A percentile compares a stretch with the other conserved stretches of the same genome.
These are phyloP conservation scores for Paracentrotus lividus DNA, from an alignment of 53 echinoderm and acorn worm species.

Conservation along the genomic window DNA sequence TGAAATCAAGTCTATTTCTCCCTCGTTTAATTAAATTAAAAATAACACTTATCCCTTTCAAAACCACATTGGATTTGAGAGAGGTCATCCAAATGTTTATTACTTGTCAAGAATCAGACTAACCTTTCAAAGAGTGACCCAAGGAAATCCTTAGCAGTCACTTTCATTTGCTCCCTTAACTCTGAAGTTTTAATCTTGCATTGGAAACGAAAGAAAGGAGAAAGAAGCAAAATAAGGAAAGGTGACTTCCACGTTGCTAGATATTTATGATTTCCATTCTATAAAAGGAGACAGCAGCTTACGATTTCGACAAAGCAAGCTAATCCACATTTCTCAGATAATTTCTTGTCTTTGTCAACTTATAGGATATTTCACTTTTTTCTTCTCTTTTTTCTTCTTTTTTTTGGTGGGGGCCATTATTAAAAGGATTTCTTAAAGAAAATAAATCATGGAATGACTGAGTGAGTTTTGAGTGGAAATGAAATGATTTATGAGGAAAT, in stretches of 20 bases:
- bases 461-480: conserved; percentile 58
- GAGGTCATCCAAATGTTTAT: neutral
- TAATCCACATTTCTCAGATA: conserved; percentile 25
- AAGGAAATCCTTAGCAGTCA: conserved; percentile 40
- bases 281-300: neutral
- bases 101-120: neutral
- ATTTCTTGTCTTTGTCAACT: conserved; percentile 49
- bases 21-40: neutral
- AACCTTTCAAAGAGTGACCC: conserved; percentile 1
- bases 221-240: neutral
- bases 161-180: conserved; percentile 13
- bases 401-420: too few species aligned
- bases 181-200: conserved; percentile 32
- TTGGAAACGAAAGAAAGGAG: conserved; percentile 28
- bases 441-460: conserved; percentile 27
- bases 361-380: neutral
- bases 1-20: neutral
- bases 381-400: neutral
- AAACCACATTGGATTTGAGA: neutral
- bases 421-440: neutral
- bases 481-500: conserved; percentile 22
- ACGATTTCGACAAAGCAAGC: neutral
- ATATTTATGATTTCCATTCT: conserved; percentile 5
- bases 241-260: neutral
- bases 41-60: neutral